Evolutionary conservation across 2,113 vertebrate genomes (phyloP).

Genomic region (Gobiocypris rarus): DNA sequence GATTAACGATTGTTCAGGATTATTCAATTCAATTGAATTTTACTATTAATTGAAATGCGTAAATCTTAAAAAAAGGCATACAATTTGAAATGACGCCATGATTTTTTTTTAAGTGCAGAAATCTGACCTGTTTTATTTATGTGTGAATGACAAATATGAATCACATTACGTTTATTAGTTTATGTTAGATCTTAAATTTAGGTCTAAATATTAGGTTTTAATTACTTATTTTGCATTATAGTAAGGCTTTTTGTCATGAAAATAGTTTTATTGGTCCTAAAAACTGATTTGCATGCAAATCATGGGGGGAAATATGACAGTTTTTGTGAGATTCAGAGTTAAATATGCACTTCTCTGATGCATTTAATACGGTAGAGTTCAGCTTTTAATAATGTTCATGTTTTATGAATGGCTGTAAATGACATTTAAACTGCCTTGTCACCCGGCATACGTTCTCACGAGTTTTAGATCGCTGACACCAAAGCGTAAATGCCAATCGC

Average conservation of each 20-base stretch:
- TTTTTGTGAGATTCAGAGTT: neutral
- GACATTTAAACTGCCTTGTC: neutral
- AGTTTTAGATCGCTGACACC: neutral
- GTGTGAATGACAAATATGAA: neutral
- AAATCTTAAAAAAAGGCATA: too few relatives aligned
- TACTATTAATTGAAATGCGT: too few relatives aligned
- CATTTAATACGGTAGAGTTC: neutral
- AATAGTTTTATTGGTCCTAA: neutral
- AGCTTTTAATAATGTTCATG: neutral
- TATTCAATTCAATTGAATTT: too few relatives aligned
- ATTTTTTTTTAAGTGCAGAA: neutral
- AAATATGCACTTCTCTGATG: neutral
- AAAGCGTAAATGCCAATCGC: constrained; percentile 10
- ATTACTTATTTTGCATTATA: neutral
- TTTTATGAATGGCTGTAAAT: constrained; percentile 5
- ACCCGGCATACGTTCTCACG: neutral
- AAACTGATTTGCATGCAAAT: neutral
- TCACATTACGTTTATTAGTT: neutral
- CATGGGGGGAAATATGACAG: too few relatives aligned
- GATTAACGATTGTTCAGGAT: too few relatives aligned
- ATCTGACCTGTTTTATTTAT: neutral
- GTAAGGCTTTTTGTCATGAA: neutral
- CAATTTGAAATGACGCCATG: neutral
- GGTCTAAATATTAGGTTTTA: too few relatives aligned
- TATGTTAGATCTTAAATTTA: neutral